Evolutionary conservation across 2,113 vertebrate genomes (phyloP).

Genomic region (Ascaphus truei): DNA sequence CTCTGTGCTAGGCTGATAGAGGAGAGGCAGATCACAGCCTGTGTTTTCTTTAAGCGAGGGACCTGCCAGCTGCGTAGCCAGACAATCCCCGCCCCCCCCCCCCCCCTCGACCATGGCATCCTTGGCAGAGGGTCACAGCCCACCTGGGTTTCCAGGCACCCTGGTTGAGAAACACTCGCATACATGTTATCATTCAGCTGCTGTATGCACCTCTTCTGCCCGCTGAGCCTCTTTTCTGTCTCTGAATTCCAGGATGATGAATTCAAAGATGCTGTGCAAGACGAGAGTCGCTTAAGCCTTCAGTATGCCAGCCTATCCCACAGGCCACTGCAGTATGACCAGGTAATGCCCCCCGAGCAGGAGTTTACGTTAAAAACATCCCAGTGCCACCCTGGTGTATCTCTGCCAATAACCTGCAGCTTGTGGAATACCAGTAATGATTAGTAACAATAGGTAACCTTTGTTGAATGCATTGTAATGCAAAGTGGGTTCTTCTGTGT

Average conservation of each 20-base stretch:
- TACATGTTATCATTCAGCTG: background rate
- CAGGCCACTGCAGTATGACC: conserved; percentile 62
- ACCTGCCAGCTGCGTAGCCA: no score
- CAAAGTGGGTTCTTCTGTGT: background rate
- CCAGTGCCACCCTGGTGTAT: background rate
- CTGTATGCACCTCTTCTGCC: background rate
- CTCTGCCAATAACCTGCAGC: background rate
- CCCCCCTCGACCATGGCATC: no score
- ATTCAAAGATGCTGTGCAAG: conserved; percentile 70
- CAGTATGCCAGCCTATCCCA: conserved; percentile 62
- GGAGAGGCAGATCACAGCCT: no score
- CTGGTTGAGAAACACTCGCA: no score
- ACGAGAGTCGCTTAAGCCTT: conserved; percentile 63
- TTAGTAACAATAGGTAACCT: background rate
- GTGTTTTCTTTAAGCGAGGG: no score
- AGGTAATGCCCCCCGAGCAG: conserved; percentile 63
- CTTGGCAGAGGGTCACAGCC: no score
- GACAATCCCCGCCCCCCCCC: no score
- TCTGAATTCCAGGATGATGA: conserved; percentile 73
- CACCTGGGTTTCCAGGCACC: no score
- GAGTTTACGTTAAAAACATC: background rate
- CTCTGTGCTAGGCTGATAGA: no score
- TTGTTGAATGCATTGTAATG: background rate
- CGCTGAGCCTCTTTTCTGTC: background rate
- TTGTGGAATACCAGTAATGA: background rate